phyloP scores from a whole-genome alignment of 2,797 vertebrate species.

The Taeniopygia guttata region DNA sequence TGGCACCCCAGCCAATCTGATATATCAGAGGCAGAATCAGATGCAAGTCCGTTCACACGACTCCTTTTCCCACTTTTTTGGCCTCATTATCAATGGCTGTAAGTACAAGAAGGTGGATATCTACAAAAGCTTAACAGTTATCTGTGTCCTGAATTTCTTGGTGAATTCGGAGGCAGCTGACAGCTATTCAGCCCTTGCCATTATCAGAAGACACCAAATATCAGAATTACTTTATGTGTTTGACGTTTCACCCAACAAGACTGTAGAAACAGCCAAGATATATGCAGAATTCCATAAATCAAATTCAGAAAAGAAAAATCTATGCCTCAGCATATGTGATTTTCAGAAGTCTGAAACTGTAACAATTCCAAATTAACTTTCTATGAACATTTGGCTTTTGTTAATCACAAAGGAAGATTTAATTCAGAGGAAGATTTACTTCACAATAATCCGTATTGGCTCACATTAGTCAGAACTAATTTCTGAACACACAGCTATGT shows the following conservation, averaged over 20 bases:
- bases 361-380: background rate
- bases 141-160: background rate
- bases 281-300: background rate
- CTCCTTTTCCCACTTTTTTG: background rate
- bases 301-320: background rate
- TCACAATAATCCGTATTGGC: background rate
- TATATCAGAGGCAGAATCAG: background rate
- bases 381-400: background rate
- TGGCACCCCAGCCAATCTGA: slow-evolving; percentile 30
- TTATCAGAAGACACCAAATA: background rate
- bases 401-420: slow-evolving; percentile 23
- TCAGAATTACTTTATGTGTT: background rate
- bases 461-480: background rate
- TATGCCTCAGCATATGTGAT: background rate
- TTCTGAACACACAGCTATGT: background rate
- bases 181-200: background rate
- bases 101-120: background rate
- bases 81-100: background rate
- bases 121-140: background rate
- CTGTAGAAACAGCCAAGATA: background rate
- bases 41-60: background rate
- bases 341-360: background rate
- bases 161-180: background rate
- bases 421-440: background rate
- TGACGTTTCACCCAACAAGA: background rate